A percentile compares a stretch with the other conserved stretches of the same genome.
Conservation (phyloP, 2,888 invertebrate species). For the Erynnis tages region DNA sequence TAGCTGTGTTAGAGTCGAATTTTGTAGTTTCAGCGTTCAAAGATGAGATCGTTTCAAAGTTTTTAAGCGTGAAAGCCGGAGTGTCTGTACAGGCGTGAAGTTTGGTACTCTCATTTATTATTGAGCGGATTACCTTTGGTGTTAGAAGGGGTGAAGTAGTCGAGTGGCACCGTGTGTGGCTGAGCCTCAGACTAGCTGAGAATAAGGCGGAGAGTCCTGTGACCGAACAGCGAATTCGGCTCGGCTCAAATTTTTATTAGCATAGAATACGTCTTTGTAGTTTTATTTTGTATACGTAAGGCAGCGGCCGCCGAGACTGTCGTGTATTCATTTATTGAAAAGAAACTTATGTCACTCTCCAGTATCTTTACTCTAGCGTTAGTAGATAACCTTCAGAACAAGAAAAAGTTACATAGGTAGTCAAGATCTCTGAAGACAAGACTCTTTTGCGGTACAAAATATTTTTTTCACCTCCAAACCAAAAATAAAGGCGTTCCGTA, state of each 20-base stretch:
- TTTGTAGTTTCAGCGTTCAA: conserved; percentile 27
- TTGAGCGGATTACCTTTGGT: conserved; percentile 61
- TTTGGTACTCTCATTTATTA: conserved; percentile 78
- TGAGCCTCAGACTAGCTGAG: conserved; percentile 25
- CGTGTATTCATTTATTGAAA: conserved; percentile 7
- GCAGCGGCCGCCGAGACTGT: neutral
- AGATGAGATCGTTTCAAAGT: conserved; percentile 57
- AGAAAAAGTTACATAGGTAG: no score
- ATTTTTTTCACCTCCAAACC: no score
- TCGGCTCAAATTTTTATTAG: conserved; percentile 26
- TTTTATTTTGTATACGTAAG: conserved; percentile 11
- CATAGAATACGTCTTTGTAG: conserved; percentile 20
- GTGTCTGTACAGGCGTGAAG: conserved; percentile 71
- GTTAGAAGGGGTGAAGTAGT: conserved; percentile 25
- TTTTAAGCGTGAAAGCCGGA: conserved; percentile 56
- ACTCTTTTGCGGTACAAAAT: no score
- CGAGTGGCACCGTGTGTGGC: conserved; percentile 13
- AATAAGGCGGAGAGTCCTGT: conserved; percentile 19
- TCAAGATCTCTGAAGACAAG: no score
- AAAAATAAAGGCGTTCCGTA: no score
- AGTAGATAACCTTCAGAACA: no score
- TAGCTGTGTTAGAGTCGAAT: neutral
- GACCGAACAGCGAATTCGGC: neutral
- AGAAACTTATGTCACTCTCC: no score
- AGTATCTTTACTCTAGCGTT: no score